Conservation (phyloP, 2,888 invertebrate genomes). For the Yponomeuta sedellus region DNA sequence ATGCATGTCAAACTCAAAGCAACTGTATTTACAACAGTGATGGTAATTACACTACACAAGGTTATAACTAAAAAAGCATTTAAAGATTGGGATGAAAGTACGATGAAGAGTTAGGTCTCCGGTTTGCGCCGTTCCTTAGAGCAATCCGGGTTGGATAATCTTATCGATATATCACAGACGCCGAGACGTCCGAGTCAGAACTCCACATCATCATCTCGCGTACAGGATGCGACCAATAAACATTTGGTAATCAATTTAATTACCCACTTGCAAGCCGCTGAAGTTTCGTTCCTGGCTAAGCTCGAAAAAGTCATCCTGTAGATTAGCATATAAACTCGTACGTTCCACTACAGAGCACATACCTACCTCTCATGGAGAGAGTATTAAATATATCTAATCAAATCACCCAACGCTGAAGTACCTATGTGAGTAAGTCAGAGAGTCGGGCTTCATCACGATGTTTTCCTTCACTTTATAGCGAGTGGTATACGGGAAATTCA, state of each 20-base stretch:
- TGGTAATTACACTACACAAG: too few species aligned
- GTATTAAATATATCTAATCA: too few species aligned
- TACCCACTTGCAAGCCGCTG: neutral
- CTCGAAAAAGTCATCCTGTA: neutral
- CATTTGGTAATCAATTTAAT: conserved; percentile 15
- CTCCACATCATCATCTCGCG: conserved; percentile 41
- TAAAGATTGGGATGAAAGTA: neutral
- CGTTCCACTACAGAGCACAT: too few species aligned
- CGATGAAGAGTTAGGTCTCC: neutral
- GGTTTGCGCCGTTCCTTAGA: conserved; percentile 15
- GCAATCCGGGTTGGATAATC: conserved; percentile 47
- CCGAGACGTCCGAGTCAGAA: conserved; percentile 39
- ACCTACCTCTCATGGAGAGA: too few species aligned
- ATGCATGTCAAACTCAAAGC: too few species aligned
- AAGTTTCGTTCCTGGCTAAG: neutral
- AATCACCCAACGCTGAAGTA: too few species aligned
- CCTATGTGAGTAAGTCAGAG: too few species aligned
- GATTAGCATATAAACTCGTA: neutral
- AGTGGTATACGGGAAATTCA: too few species aligned
- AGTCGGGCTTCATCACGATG: too few species aligned
- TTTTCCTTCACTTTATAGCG: too few species aligned
- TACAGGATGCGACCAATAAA: conserved; percentile 43
- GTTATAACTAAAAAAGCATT: neutral
- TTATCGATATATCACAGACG: conserved; percentile 60
- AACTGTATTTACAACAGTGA: too few species aligned